Evolutionary conservation across 1,140 invertebrate species (phyloP).

Genomic region (Penaeus indicus): DNA sequence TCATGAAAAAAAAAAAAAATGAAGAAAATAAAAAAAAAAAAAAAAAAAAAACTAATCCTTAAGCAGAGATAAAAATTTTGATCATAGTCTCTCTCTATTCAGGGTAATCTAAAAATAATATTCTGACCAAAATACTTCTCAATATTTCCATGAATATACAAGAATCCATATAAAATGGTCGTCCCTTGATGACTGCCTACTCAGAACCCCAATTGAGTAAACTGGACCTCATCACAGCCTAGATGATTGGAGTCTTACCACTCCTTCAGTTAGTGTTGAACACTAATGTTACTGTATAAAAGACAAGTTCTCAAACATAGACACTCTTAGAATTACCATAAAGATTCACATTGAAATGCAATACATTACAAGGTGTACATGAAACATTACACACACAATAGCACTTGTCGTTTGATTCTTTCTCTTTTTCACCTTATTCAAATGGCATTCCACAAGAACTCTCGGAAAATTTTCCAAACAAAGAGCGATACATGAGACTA

Average conservation of each 20-base stretch:
- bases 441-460: too few species aligned
- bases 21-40: neutral
- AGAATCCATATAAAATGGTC: constrained; percentile 47
- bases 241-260: constrained; percentile 49
- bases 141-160: constrained; percentile 44
- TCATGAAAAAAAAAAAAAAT: constrained; percentile 26
- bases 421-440: too few species aligned
- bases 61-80: constrained; percentile 46
- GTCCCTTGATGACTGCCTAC: constrained; percentile 41
- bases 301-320: too few species aligned
- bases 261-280: constrained; percentile 32
- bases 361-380: too few species aligned
- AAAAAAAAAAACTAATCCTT: constrained; percentile 28
- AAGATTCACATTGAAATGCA: too few species aligned
- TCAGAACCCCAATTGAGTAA: constrained; percentile 32
- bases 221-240: constrained; percentile 56
- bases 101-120: constrained; percentile 53
- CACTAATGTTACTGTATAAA: neutral
- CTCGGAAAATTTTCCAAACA: too few species aligned
- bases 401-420: too few species aligned
- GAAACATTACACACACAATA: too few species aligned
- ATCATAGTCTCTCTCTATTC: constrained; percentile 48
- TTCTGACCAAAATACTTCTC: constrained; percentile 57
- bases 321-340: too few species aligned
- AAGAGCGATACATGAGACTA: too few species aligned